A percentile compares a stretch with the other conserved stretches of the same genome.
Conservation (phyloP, 2,888 invertebrate species). For the Carterocephalus palaemon region DNA sequence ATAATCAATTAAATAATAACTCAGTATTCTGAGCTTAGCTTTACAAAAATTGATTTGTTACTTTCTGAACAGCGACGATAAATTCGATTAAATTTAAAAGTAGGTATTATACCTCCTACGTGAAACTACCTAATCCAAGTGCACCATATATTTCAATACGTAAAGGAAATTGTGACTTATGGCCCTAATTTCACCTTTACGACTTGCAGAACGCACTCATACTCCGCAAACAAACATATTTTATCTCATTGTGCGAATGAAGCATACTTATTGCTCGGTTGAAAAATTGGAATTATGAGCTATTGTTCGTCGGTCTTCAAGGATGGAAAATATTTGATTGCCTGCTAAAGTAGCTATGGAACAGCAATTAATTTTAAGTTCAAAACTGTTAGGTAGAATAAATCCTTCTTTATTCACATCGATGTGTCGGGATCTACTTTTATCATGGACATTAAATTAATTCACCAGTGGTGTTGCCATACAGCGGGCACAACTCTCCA, state of each 20-base stretch:
- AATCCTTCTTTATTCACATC: no score
- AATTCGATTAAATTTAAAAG: no score
- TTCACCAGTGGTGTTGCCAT: no score
- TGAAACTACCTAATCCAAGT: neutral
- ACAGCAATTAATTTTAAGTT: conserved; percentile 6
- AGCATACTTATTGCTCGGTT: conserved; percentile 7
- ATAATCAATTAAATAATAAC: no score
- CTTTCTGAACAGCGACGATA: no score
- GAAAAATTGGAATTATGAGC: conserved; percentile 19
- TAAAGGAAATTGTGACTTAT: conserved; percentile 16
- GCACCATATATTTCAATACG: conserved; percentile 9
- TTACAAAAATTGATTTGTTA: no score
- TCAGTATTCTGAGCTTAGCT: no score
- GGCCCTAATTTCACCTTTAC: conserved; percentile 20
- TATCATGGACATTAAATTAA: no score
- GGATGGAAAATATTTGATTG: no score
- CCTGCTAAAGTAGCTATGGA: neutral
- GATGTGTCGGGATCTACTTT: no score
- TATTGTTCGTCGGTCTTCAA: conserved; percentile 6
- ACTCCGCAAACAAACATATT: conserved; percentile 21
- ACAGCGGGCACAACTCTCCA: no score
- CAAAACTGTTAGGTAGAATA: no score
- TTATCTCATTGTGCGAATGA: conserved; percentile 17
- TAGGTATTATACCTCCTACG: neutral
- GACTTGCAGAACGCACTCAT: conserved; percentile 19